Base-by-base conservation (phyloP, 2,113 vertebrate genomes). In the Poeciliopsis retropinna region DNA sequence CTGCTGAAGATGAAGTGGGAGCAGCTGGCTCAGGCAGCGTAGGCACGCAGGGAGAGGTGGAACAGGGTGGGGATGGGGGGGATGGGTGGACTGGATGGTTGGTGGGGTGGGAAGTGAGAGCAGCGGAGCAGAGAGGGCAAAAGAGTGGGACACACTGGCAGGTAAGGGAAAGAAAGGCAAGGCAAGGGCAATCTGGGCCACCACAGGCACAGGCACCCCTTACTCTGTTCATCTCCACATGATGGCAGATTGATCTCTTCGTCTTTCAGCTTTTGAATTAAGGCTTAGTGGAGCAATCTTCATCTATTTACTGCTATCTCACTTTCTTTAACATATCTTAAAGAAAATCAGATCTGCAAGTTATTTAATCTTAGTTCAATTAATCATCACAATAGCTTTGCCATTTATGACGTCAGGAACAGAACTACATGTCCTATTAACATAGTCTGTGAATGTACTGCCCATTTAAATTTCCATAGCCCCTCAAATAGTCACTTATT, bases 1-100 rank as follows among this genome's bases (percentile, higher is more conserved):
- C 95, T 96, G 97, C 96, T 95, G 96, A 97, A 98, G 98, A 98
- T 97, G 96, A 96, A 98, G 97, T 96, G 96, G 97, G 95, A 98
- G 97, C 98, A 99, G 98, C 97, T 99, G 98, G 96, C 94, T 95
- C 94, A 95, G 97, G 96, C 97, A 96, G 96, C 95, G 95, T 95
- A 95, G 95, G 96, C 95, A 96, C 90, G 95, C 94, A 95, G 94
- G 94, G 95, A 97, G 95, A 92, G 96, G 95, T 94, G 83, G 78
- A 81, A 72, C 90, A 14, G 95, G 96, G 95, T 94, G 83, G 78
- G 82, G 72, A 90, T 41, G 95, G 95, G 95, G 90, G 44, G 14
- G 96, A 95, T 94, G 85, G 89, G 80, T 82, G 87, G 91, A 41
- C 14, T 41, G 85, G 86, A 83, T 78, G 83, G 82, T 83, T 78